phyloP scores from a whole-genome alignment of 1,140 invertebrate species.

The Meloidogyne hapla region DNA sequence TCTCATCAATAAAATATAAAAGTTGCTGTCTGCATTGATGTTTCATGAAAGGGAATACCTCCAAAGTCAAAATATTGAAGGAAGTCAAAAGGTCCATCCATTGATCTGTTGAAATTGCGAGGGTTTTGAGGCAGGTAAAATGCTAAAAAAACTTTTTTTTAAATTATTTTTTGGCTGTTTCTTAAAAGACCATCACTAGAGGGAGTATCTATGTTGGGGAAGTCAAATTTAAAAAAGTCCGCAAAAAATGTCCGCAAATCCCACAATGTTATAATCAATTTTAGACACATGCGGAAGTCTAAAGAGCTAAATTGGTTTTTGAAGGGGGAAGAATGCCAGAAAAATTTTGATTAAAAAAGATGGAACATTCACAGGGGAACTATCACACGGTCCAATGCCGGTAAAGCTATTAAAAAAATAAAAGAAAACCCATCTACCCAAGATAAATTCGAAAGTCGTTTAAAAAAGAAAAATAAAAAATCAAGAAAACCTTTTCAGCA shows the following conservation, averaged over 20 bases:
- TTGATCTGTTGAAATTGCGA: constrained; percentile 25
- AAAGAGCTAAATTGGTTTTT: too few species aligned
- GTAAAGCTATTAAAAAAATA: not conserved
- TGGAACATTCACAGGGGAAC: too few species aligned
- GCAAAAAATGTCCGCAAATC: too few species aligned
- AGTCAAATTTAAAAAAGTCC: too few species aligned
- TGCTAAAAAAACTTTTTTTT: constrained; percentile 1
- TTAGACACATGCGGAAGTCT: too few species aligned
- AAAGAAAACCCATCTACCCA: not conserved
- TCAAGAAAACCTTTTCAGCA: constrained; percentile 26
- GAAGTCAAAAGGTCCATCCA: constrained; percentile 5
- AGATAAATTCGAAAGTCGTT: not conserved
- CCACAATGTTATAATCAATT: too few species aligned
- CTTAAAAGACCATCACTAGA: too few species aligned
- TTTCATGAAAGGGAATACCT: constrained; percentile 32
- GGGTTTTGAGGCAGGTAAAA: constrained; percentile 3
- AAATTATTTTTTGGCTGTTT: too few species aligned
- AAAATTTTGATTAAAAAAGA: too few species aligned
- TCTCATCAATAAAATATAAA: constrained; percentile 34
- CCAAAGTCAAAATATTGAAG: constrained; percentile 36
- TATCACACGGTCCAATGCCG: too few species aligned
- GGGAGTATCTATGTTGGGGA: too few species aligned
- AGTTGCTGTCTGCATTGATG: constrained; percentile 26
- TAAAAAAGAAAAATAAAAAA: constrained; percentile 4
- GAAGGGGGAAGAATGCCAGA: too few species aligned